Base-by-base conservation (phyloP, 2,113 vertebrate species). In the Sinocyclocheilus rhinocerous region DNA sequence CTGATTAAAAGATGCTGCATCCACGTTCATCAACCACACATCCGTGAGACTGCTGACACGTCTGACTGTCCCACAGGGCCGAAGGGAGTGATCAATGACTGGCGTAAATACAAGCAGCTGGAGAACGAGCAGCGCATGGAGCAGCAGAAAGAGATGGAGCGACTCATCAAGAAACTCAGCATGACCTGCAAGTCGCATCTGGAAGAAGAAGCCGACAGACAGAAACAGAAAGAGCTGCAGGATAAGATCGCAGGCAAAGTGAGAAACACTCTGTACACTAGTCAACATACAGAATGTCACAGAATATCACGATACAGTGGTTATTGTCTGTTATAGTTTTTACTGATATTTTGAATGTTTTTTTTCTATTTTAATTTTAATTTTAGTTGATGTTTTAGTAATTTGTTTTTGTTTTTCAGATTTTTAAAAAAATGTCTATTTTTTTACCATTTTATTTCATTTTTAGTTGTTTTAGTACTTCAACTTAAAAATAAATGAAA, bases 41-140 rank as follows among this genome's bases (percentile, higher is more conserved):
- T 61, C 29, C 1, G 12, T 33, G 12, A 79, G 24, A 76, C 24
- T 48, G 36, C 5, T 36, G 36, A 6, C 36, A 36, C 36, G 36
- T 36, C 36, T 36, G 69, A 81, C 65, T 72, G 11, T 84, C 82
- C 42, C 26, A 9, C 92, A 99, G 98, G 98, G 87, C 98, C 98
- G 11, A 99, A 99, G 92, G 98, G 98, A 7, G 98, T 99, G 84
- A 97, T 99, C 86, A 97, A 99, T 20, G 98, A 99, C 92, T 99
- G 98, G 98, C 92, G 98, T 26, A 97, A 98, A 76, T 99, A 95
- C 90, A 99, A 99, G n/a, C n/a, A 99, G 87, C 90, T 99, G 93
- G 97, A 99, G 89, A 98, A 96, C 0, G 98, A 99, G 85, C 98
- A 99, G 88, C 94, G 95, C 83, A 96, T 96, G 84, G 98, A 99